Evolutionary conservation across 2,888 invertebrate species (phyloP), one percentile per base, ranked within the genome.

Genomic region (Eulithis testata): DNA sequence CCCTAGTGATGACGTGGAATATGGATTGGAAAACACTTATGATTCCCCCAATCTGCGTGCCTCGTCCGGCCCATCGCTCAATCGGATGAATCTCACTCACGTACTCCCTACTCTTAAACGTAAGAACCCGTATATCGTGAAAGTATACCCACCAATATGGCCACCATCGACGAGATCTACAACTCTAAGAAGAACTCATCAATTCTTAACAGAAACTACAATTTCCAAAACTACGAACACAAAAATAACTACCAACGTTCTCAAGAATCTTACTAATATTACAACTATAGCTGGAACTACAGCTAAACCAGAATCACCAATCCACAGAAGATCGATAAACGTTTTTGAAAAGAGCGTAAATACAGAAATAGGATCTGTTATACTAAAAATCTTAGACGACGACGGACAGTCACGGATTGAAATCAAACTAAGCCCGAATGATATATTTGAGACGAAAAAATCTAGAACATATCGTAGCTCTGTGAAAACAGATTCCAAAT

Each of bases 351-450:
- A 60, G 6, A 60, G 60, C 36, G 51, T 57, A 7, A 63, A 74
- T 50, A 59, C 47, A 14, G 64, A 74, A 45, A 40, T 69, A 3
- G 71, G 73, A 11, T 70, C 75, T 37, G 63, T 87, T 3, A 59
- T 84, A 44, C 52, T 89, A 7, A 83, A 84, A 68, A 77, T 88
- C n/a, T 51, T 81, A 37, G 77, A 84, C 44, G 71, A 78, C 0
- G 72, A 62, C 6, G 80, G 80, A 1, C 53, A 75, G 9, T 66
- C 83, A 2, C 81, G 73, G 63, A 75, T 87, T 55, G 83, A 86
- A 75, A 85, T 88, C 7, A 83, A 84, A 74, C 53, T 88, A 36
- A 68, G 70, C 11, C 53, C 76, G 3, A 73, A 77, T 31, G 61
- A 57, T 8, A 31, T 44, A 4, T 52, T 36, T n/a, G 14, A 36